phyloP scores from a whole-genome alignment of 2,888 invertebrate genomes.

The Volucella inanis region DNA sequence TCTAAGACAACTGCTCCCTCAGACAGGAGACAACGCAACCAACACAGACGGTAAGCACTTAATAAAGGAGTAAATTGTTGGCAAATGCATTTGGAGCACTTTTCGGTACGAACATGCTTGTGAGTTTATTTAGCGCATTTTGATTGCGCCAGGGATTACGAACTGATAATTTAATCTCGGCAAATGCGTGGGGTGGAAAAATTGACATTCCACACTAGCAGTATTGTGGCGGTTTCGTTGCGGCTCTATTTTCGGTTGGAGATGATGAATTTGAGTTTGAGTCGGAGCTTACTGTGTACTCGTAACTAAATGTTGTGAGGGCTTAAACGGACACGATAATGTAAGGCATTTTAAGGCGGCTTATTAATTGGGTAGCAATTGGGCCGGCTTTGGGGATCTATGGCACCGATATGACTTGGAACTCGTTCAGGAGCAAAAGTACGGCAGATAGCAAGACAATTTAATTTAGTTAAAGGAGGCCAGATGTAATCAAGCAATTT shows the following conservation, averaged over 20 bases:
- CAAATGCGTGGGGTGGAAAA: conserved; percentile 49
- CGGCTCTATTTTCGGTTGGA: conserved; percentile 8
- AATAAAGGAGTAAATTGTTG: conserved; percentile 59
- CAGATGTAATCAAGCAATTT: background rate
- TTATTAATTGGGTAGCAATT: conserved; percentile 46
- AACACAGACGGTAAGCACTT: conserved; percentile 23
- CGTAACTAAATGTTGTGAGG: conserved; percentile 20
- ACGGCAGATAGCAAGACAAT: conserved; percentile 1
- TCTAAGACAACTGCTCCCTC: conserved; percentile 20
- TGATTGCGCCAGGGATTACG: conserved; percentile 49
- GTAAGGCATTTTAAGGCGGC: conserved; percentile 24
- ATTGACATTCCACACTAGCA: conserved; percentile 42
- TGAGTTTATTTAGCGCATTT: conserved; percentile 40
- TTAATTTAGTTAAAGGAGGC: background rate
- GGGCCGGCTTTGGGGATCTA: conserved; percentile 24
- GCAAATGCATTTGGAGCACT: conserved; percentile 1
- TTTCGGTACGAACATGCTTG: conserved; percentile 37
- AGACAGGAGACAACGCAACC: background rate
- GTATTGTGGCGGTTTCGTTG: conserved; percentile 6
- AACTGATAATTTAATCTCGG: conserved; percentile 57
- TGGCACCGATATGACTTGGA: conserved; percentile 9
- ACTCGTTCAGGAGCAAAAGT: conserved; percentile 25
- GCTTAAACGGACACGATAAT: conserved; percentile 50
- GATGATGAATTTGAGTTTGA: conserved; percentile 44
- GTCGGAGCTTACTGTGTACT: background rate